Percentiles rank a stretch among this genome's conserved stretches.
Conservation (phyloP, 2,797 vertebrate species). For the Schizopygopsis pylzovi region DNA sequence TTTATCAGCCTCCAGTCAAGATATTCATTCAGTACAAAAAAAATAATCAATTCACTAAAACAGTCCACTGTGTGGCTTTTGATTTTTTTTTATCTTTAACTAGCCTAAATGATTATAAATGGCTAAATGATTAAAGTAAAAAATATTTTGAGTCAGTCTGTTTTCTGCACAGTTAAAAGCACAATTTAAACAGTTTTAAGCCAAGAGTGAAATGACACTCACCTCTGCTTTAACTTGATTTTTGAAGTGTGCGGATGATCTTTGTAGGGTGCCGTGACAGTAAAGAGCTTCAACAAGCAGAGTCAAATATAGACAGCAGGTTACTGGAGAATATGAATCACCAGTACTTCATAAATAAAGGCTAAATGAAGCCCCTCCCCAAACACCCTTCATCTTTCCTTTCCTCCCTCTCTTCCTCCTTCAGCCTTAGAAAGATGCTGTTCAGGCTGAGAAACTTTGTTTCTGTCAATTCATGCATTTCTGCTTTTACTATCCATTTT, state of each 20-base stretch:
- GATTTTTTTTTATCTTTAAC: not conserved
- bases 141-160: too few relatives aligned
- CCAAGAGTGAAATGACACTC: not conserved
- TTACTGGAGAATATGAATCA: not conserved
- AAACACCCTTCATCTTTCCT: not conserved
- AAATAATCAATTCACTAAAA: not conserved
- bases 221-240: slow-evolving; percentile 3
- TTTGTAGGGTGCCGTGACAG: not conserved
- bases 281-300: not conserved
- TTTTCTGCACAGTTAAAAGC: too few relatives aligned
- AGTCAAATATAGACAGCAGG: not conserved
- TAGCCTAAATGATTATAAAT: too few relatives aligned
- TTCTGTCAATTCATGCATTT: not conserved
- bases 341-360: not conserved
- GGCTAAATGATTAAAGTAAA: too few relatives aligned
- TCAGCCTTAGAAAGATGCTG: not conserved
- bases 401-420: not conserved
- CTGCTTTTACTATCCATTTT: not conserved
- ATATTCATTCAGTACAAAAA: not conserved
- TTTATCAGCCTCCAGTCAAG: not conserved
- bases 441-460: not conserved
- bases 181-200: not conserved
- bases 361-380: slow-evolving; percentile 21
- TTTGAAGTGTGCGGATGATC: not conserved
- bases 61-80: not conserved